These are phyloP conservation scores for Eristalis arbustorum DNA, from an alignment of 2,888 invertebrate genomes.

Conservation along the genomic window DNA sequence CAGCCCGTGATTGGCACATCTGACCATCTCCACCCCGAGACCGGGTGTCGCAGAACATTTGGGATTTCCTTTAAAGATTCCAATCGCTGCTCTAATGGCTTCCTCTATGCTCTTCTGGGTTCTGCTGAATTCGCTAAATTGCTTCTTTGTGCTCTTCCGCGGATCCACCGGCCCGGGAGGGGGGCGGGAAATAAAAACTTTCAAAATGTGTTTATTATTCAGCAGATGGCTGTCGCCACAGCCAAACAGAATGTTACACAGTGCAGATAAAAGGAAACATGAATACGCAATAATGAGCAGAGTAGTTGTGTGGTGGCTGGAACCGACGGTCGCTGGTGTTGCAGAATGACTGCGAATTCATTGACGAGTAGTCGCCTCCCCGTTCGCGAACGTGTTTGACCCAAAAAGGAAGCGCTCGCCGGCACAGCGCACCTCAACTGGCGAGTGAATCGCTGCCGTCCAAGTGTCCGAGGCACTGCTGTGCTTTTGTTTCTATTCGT, in stretches of 20 bases:
- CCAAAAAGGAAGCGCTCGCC: conserved; percentile 52
- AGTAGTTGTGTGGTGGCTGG: conserved; percentile 4
- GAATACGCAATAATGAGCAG: conserved; percentile 40
- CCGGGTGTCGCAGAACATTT: conserved; percentile 24
- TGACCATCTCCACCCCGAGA: background rate
- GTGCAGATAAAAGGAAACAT: conserved; percentile 27
- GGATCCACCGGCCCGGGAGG: background rate
- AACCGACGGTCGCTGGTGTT: background rate
- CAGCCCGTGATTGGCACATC: background rate
- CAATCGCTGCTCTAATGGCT: conserved; percentile 32
- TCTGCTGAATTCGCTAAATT: conserved; percentile 23
- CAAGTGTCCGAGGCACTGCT: background rate
- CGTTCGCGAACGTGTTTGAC: conserved; percentile 41
- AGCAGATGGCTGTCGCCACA: conserved; percentile 27
- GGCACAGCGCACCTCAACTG: background rate
- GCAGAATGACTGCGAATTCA: background rate
- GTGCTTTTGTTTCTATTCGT: conserved; percentile 37
- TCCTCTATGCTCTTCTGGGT: background rate
- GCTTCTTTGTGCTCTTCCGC: conserved; percentile 11
- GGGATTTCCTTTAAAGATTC: conserved; percentile 22
- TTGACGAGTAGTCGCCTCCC: background rate
- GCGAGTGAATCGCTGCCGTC: too few species aligned
- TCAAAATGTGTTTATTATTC: conserved; percentile 52
- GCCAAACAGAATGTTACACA: conserved; percentile 20
- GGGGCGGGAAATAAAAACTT: background rate